phyloP scores from a whole-genome alignment of 2,797 vertebrate genomes.

The Helarctos malayanus region DNA sequence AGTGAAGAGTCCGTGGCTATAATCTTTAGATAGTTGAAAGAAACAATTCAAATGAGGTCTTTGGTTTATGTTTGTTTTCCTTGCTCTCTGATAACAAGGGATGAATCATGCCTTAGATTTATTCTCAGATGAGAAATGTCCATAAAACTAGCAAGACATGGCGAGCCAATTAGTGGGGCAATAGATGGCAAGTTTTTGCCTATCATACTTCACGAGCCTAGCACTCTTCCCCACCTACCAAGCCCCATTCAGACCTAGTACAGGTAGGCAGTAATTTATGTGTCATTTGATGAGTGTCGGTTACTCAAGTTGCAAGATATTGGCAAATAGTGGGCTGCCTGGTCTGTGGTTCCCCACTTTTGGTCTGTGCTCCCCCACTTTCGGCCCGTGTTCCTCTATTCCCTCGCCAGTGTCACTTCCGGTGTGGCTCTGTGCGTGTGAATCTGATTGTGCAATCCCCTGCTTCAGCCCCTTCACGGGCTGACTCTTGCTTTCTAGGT shows the following conservation, averaged over 20 bases:
- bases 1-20: slow-evolving; percentile 54
- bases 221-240: accelerated
- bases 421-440: not conserved
- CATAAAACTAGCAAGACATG: slow-evolving; percentile 15
- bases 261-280: not conserved
- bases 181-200: not conserved
- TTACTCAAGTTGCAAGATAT: not conserved
- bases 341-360: not conserved
- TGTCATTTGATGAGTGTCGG: not conserved
- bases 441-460: not conserved
- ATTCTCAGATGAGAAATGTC: slow-evolving; percentile 53
- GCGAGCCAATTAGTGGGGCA: not conserved
- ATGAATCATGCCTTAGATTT: slow-evolving; percentile 51
- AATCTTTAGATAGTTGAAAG: slow-evolving; percentile 73
- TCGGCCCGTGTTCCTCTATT: not conserved
- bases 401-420: not conserved
- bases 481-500: not conserved
- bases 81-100: slow-evolving; percentile 30
- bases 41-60: slow-evolving; percentile 49
- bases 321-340: not conserved
- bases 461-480: not conserved
- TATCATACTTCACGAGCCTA: not conserved
- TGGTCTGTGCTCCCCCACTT: not conserved
- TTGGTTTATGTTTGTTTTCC: slow-evolving; percentile 63
- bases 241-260: not conserved